A percentile compares a stretch with the other conserved stretches of the same genome.
Evolutionary conservation across 2,888 invertebrate species (phyloP).

Genomic region (Zaprionus obscuricornis): DNA sequence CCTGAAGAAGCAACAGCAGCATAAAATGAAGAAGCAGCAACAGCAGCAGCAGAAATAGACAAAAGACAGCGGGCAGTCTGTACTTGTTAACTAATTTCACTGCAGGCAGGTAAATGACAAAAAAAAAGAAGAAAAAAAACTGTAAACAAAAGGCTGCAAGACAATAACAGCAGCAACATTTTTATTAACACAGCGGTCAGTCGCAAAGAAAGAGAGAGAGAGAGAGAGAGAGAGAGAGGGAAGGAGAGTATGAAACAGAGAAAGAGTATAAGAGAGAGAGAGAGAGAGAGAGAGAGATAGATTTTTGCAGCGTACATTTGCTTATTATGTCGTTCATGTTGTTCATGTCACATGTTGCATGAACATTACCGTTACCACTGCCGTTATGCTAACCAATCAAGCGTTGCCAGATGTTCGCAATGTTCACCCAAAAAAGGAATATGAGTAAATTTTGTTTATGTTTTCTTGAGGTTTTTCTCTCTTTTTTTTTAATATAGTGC

Average conservation of each 20-base stretch:
- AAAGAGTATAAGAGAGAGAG: too few relatives aligned
- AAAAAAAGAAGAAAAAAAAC: constrained; percentile 19
- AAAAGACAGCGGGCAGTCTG: constrained; percentile 41
- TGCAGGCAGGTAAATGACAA: constrained; percentile 50
- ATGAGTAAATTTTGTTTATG: too few relatives aligned
- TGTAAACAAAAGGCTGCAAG: constrained; percentile 14
- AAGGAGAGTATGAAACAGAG: background rate
- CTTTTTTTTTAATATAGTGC: too few relatives aligned
- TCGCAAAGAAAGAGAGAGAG: too few relatives aligned
- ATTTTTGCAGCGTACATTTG: constrained; percentile 11
- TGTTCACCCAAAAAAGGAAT: background rate
- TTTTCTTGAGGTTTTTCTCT: too few relatives aligned
- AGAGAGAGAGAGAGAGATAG: background rate
- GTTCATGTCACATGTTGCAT: constrained; percentile 66
- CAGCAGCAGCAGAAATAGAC: too few relatives aligned
- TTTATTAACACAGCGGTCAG: constrained; percentile 40
- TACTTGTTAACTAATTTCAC: constrained; percentile 38
- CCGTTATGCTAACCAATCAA: constrained; percentile 27
- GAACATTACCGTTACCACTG: constrained; percentile 61
- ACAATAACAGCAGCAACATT: constrained; percentile 6
- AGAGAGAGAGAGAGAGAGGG: background rate
- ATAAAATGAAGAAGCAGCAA: too few relatives aligned
- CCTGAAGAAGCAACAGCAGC: background rate
- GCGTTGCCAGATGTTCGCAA: constrained; percentile 35
- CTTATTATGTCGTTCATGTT: constrained; percentile 39